Conservation (phyloP, 2,797 vertebrate species). For the Hirundo rustica region DNA sequence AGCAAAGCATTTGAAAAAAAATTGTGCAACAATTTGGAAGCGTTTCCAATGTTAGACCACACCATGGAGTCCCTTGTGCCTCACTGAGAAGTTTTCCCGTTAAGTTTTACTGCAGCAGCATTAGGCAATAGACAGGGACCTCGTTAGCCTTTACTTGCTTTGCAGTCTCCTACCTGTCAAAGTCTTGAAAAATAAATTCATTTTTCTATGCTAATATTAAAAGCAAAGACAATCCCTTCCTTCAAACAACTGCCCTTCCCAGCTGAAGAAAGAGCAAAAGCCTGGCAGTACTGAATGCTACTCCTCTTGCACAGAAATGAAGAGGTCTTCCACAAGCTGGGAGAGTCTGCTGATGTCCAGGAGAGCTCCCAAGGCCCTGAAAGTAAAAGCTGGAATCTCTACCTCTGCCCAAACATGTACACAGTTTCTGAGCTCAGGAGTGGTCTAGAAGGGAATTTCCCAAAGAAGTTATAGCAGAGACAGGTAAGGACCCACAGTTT, state of each 20-base stretch:
- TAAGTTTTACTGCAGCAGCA: neutral
- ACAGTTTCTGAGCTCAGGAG: slow-evolving; percentile 14
- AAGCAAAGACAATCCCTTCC: neutral
- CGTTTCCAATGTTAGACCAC: neutral
- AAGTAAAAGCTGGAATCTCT: neutral
- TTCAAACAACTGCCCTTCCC: neutral
- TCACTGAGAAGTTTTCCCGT: neutral
- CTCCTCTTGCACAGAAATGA: neutral
- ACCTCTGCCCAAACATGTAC: slow-evolving; percentile 6
- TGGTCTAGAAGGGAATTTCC: slow-evolving; percentile 23
- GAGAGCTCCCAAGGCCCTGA: neutral
- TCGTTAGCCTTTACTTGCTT: neutral
- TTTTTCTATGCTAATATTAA: neutral
- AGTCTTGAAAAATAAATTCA: neutral
- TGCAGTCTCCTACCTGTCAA: neutral
- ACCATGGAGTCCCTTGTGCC: neutral
- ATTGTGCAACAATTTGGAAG: neutral
- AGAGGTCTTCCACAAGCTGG: neutral
- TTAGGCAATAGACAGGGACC: neutral
- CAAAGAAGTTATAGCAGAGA: neutral
- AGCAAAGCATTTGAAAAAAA: neutral
- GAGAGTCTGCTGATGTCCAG: neutral
- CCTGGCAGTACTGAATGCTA: neutral
- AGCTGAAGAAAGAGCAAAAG: neutral
- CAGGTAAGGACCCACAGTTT: neutral